These are phyloP conservation scores for Abrostola tripartita DNA, from an alignment of 2,888 invertebrate genomes.

Conservation along the genomic window DNA sequence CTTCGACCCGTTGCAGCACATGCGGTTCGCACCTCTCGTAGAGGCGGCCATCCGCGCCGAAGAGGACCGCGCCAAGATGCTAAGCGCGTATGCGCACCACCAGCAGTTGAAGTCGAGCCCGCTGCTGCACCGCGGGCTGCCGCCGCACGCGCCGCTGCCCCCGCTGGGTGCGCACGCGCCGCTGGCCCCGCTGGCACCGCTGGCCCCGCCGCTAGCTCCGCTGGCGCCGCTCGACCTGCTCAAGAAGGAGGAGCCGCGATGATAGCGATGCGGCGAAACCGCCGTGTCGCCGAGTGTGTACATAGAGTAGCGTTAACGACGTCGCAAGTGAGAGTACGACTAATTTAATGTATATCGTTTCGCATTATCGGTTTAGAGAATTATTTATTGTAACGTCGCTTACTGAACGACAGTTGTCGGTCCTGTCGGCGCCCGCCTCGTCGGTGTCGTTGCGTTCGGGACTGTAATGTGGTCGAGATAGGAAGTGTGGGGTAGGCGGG, in stretches of 20 bases:
- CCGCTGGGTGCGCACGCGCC: constrained; percentile 69
- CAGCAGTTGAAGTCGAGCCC: constrained; percentile 87
- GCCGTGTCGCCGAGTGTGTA: constrained; percentile 68
- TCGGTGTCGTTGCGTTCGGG: constrained; percentile 51
- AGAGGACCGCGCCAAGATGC: constrained; percentile 93
- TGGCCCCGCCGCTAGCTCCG: constrained; percentile 86
- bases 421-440: constrained; percentile 59
- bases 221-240: constrained; percentile 88
- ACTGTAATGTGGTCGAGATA: constrained; percentile 47
- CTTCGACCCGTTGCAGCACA: constrained; percentile 91
- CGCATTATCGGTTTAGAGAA: constrained; percentile 83
- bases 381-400: constrained; percentile 85
- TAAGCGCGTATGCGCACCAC: constrained; percentile 91
- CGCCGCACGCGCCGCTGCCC: constrained; percentile 78
- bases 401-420: constrained; percentile 56
- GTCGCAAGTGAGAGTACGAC: constrained; percentile 76
- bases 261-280: constrained; percentile 70
- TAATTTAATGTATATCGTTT: constrained; percentile 76
- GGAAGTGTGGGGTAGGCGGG: constrained; percentile 45
- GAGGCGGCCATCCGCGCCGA: constrained; percentile 93
- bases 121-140: constrained; percentile 81
- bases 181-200: constrained; percentile 84
- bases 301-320: constrained; percentile 63
- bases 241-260: constrained; percentile 89
- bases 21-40: constrained; percentile 93